phyloP scores from a whole-genome alignment of 2,113 vertebrate genomes.

The Peromyscus californicus region DNA sequence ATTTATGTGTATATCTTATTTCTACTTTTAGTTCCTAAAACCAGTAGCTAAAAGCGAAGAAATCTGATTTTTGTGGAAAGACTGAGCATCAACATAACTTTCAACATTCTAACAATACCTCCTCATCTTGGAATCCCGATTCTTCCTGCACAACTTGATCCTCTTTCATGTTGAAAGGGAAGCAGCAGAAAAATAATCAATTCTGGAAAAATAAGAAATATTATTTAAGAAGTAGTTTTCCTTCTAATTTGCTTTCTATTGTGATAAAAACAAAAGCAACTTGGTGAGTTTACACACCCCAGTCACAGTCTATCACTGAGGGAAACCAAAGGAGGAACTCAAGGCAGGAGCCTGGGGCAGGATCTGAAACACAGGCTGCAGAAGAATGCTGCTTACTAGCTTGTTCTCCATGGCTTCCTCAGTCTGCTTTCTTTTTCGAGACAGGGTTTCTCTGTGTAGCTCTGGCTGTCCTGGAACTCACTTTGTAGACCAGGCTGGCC shows the following conservation, averaged over 20 bases:
- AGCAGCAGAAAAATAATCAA: slow-evolving; percentile 69
- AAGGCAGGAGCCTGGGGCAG: not conserved
- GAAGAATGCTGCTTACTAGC: not conserved
- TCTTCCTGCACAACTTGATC: slow-evolving; percentile 96
- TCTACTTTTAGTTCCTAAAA: slow-evolving; percentile 64
- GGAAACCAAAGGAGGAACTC: not conserved
- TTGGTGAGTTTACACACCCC: not conserved
- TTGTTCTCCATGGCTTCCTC: not conserved
- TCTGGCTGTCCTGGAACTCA: not conserved
- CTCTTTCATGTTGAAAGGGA: slow-evolving; percentile 91
- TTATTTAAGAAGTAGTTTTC: slow-evolving; percentile 31
- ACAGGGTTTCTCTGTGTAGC: not conserved
- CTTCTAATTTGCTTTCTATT: not conserved
- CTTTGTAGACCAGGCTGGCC: not conserved
- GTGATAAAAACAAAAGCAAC: not conserved
- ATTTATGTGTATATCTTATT: slow-evolving; percentile 64
- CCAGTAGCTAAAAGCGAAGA: slow-evolving; percentile 51
- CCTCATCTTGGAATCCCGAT: slow-evolving; percentile 92
- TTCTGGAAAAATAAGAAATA: slow-evolving; percentile 77
- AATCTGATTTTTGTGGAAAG: slow-evolving; percentile 63
- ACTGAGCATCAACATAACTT: slow-evolving; percentile 46
- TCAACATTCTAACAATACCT: slow-evolving; percentile 87
- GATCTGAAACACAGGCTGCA: not conserved
- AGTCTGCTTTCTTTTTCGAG: not conserved
- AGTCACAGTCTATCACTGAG: not conserved